Conservation (phyloP, 2,888 invertebrate species). For the Hanleya hanleyi region DNA sequence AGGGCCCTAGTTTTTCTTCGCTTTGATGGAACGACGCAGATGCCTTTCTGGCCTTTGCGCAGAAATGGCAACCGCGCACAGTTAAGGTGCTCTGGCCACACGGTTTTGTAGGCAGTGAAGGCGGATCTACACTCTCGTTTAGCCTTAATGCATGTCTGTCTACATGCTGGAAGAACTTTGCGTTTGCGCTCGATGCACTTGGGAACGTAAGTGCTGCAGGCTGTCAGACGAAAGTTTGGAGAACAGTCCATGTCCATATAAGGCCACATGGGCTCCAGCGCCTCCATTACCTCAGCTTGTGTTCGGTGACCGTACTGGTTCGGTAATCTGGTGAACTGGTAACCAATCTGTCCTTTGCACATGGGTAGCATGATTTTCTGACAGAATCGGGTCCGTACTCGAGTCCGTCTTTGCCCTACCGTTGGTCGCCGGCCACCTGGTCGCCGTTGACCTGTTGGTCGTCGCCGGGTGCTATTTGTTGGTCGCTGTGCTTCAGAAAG, state of each 20-base stretch:
- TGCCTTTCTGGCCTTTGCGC: neutral
- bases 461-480: too few species aligned
- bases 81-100: slow-evolving; percentile 44
- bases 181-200: slow-evolving; percentile 41
- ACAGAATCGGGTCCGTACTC: slow-evolving; percentile 12
- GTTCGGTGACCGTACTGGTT: neutral
- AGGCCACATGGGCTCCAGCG: slow-evolving; percentile 53
- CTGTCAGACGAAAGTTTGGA: slow-evolving; percentile 49
- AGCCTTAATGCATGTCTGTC: slow-evolving; percentile 47
- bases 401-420: too few species aligned
- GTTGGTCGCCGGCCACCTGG: neutral
- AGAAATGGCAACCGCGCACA: slow-evolving; percentile 16
- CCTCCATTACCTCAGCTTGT: slow-evolving; percentile 7
- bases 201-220: slow-evolving; percentile 57
- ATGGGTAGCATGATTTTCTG: slow-evolving; percentile 54
- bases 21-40: slow-evolving; percentile 13
- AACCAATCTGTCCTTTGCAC: slow-evolving; percentile 55
- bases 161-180: slow-evolving; percentile 45
- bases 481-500: too few species aligned
- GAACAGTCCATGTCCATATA: slow-evolving; percentile 60
- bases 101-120: slow-evolving; percentile 38
- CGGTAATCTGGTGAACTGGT: slow-evolving; percentile 54
- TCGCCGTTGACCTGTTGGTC: neutral
- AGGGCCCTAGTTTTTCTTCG: neutral
- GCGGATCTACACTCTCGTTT: slow-evolving; percentile 39